Base-by-base conservation (phyloP, 64 coral and sea anemone species). In the Stylophora pistillata region DNA sequence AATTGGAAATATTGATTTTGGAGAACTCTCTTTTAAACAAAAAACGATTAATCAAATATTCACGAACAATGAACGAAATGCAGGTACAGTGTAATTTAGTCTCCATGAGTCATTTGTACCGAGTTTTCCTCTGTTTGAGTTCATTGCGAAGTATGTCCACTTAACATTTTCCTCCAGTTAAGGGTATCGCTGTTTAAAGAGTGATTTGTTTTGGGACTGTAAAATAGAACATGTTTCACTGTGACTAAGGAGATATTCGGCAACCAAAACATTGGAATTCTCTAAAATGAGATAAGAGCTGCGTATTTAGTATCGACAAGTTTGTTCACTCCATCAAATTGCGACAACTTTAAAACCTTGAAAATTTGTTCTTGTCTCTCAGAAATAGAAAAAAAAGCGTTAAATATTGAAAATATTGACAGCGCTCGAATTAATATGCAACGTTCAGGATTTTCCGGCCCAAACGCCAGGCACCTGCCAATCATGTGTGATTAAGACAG, bases 31-130 rank as follows among this genome's bases (percentile, higher is more conserved):
- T 14, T 70, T 84, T 9, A 69, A 69, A 84, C 69, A 62, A 69
- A 82, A 84, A 41, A 13, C 53, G 7, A 7, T 47, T 41, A 61
- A 69, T 68, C 80, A 84, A 84, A 84, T 84, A 70, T 84, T 84
- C 20, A 84, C 31, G 15, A 53, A 52, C n/a, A 62, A 34, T 68
- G 21, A 25, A 27, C 53, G 53, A 70, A 34, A 52, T n/a, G n/a
- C 69, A 41, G 28, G 26, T 26, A 10, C 14, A 17, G 10, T 17
- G 12, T 37, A 0, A 16, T 41, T 32, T 54, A 29, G 14, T 53
- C 15, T 84, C 53, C 9, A 27, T 84, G 21, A 15, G 34, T 12
- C n/a, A 23, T 70, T 54, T 25, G 16, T 53, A 33, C 21, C 64
- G 10, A 65, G 34, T 69, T 84, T 68, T 64, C 21, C 9, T 14